These are phyloP conservation scores for Tenthredo scrophulariae DNA, from an alignment of 2,888 invertebrate genomes.

Conservation along the genomic window DNA sequence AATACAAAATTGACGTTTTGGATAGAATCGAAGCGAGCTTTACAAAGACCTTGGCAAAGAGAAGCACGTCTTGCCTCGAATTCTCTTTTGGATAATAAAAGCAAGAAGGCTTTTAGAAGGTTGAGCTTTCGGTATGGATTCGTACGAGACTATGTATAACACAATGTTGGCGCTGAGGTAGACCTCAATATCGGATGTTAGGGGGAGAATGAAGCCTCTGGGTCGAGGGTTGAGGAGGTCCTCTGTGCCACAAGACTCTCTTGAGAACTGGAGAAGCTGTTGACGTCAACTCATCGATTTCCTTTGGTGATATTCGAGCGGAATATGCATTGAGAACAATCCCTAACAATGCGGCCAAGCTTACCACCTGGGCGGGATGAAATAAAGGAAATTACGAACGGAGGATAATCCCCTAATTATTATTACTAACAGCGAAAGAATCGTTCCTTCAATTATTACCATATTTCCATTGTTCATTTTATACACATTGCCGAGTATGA, in stretches of 20 bases:
- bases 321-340: conserved; percentile 28
- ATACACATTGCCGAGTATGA: background rate
- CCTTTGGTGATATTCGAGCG: conserved; percentile 39
- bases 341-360: background rate
- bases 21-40: background rate
- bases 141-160: background rate
- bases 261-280: conserved; percentile 44
- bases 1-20: background rate
- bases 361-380: background rate
- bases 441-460: background rate
- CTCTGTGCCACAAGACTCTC: conserved; percentile 37
- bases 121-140: conserved; percentile 11
- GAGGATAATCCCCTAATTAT: background rate
- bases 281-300: conserved; percentile 50
- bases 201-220: conserved; percentile 31
- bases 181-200: conserved; percentile 36
- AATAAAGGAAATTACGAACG: background rate
- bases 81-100: background rate
- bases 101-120: background rate
- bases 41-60: background rate
- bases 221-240: conserved; percentile 16
- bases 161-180: conserved; percentile 29
- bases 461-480: background rate
- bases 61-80: background rate
- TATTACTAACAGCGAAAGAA: background rate